A percentile compares a stretch with the other conserved stretches of the same genome.
Evolutionary conservation across 2,888 invertebrate genomes (phyloP).

Genomic region (Nycteola revayana): DNA sequence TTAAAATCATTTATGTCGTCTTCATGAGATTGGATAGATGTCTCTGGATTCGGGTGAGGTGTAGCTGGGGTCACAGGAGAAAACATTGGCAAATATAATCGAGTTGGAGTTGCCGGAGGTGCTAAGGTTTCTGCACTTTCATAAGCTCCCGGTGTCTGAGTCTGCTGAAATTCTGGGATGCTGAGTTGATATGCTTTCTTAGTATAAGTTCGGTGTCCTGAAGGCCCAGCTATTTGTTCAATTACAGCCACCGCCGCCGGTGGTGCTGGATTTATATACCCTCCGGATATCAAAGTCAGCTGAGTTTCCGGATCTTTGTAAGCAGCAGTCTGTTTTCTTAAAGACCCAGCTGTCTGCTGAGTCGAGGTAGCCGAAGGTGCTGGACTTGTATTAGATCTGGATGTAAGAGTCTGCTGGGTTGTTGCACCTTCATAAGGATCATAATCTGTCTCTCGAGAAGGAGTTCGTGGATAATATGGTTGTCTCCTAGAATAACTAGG

Average conservation of each 20-base stretch:
- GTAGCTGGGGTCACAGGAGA: conserved; percentile 16
- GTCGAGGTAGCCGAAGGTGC: conserved; percentile 18
- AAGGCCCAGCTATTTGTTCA: conserved; percentile 23
- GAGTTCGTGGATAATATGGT: conserved; percentile 20
- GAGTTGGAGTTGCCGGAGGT: conserved; percentile 19
- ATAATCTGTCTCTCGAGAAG: conserved; percentile 22
- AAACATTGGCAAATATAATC: conserved; percentile 15
- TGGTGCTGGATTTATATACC: conserved; percentile 21
- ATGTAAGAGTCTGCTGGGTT: conserved; percentile 20
- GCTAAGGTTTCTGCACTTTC: conserved; percentile 16
- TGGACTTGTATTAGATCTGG: conserved; percentile 20
- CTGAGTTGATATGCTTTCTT: conserved; percentile 21
- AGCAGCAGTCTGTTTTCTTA: conserved; percentile 17
- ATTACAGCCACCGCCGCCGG: conserved; percentile 22
- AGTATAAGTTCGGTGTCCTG: conserved; percentile 20
- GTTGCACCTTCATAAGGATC: conserved; percentile 21
- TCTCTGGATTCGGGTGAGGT: conserved; percentile 22
- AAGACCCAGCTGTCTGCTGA: conserved; percentile 21
- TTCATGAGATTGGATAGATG: conserved; percentile 23
- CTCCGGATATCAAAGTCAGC: conserved; percentile 18
- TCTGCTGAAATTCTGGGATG: conserved; percentile 21
- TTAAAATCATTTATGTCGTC: conserved; percentile 22
- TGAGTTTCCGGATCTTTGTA: conserved; percentile 21
- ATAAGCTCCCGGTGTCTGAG: conserved; percentile 22
- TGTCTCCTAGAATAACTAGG: conserved; percentile 18